Evolutionary conservation across 2,888 invertebrate species (phyloP), one percentile per base, ranked within the genome.

Genomic region (Endotricha flammealis): DNA sequence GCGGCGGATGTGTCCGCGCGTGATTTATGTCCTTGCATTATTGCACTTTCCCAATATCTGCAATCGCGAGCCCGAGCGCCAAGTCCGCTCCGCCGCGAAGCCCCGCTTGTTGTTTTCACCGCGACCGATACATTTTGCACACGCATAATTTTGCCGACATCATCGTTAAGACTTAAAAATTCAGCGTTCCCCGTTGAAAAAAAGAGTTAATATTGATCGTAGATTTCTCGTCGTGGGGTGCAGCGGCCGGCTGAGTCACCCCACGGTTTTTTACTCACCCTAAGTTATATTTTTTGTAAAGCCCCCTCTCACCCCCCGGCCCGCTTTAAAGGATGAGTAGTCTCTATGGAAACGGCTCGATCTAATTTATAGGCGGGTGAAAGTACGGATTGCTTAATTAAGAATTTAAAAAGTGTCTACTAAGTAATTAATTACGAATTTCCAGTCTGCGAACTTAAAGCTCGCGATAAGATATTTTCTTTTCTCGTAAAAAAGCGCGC

Each of bases 141-240:
- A 44, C 63, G 60, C 58, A 55, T 61, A 57, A 64, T 65, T 58
- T 53, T 42, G 34, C 31, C 37, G 29, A 31, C 38, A 28, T 41
- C 50, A 46, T 42, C 46, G 48, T 46, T 48, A 53, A 56, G 74
- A 80, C 73, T 82, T 82, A 79, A 85, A 79, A 83, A 82, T 80
- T 82, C 80, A 77, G 68, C 76, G 68, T 80, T 77, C 78, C 68
- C 65, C 68, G 75, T 81, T 76, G 66, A 81, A 87, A 86, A 82
- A 87, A 87, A 87, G 87, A 87, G 87, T 87, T 87, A 87, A 87
- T 87, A 87, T 87, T 87, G 87, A 87, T 87, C 87, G 87, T 82
- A 79, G 85, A 83, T 86, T 86, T 86, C 76, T 82, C 82, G 67
- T 74, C 78, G 85, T 83, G 86, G 86, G 86, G 86, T 85, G 86